A percentile compares a stretch with the other conserved stretches of the same genome.
These are phyloP conservation scores for Acronicta alni DNA, from an alignment of 2,888 invertebrate species.

Conservation along the genomic window DNA sequence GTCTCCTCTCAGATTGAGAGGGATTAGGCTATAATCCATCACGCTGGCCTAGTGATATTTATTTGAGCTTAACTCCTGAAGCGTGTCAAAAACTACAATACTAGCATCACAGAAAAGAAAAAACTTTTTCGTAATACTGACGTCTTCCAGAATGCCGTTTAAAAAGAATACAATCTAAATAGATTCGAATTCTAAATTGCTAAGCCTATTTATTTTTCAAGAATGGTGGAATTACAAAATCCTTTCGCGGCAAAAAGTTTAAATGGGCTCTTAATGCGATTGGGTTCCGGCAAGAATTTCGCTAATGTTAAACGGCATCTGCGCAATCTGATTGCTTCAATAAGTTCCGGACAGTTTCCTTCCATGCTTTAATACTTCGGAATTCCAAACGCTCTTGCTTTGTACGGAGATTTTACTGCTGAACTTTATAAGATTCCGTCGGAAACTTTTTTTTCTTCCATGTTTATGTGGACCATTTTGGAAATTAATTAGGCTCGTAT, in stretches of 20 bases:
- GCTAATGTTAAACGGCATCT: slow-evolving; percentile 85
- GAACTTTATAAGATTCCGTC: slow-evolving; percentile 62
- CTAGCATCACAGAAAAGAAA: slow-evolving; percentile 39
- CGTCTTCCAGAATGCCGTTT: slow-evolving; percentile 46
- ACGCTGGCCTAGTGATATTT: too few species aligned
- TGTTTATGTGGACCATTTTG: slow-evolving; percentile 53
- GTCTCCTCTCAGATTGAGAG: too few species aligned
- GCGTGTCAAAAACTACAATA: slow-evolving; percentile 39
- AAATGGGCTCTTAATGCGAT: slow-evolving; percentile 86
- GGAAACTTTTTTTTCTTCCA: slow-evolving; percentile 50
- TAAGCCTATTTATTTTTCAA: slow-evolving; percentile 76
- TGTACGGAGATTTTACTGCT: slow-evolving; percentile 65
- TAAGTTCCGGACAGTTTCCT: slow-evolving; percentile 84
- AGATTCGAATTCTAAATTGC: slow-evolving; percentile 64
- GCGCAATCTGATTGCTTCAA: slow-evolving; percentile 86
- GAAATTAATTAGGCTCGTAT: slow-evolving; percentile 50
- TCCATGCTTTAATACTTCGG: slow-evolving; percentile 83
- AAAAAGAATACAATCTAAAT: slow-evolving; percentile 57
- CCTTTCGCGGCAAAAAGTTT: slow-evolving; percentile 82
- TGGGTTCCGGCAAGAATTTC: slow-evolving; percentile 83
- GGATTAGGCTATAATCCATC: too few species aligned
- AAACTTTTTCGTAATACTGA: slow-evolving; percentile 60
- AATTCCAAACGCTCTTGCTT: slow-evolving; percentile 71
- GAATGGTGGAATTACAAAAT: slow-evolving; percentile 75
- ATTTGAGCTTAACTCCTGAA: slow-evolving; percentile 14